Evolutionary conservation across 2,113 vertebrate species (phyloP), one percentile per base, ranked within the genome.

Genomic region (Ia io): DNA sequence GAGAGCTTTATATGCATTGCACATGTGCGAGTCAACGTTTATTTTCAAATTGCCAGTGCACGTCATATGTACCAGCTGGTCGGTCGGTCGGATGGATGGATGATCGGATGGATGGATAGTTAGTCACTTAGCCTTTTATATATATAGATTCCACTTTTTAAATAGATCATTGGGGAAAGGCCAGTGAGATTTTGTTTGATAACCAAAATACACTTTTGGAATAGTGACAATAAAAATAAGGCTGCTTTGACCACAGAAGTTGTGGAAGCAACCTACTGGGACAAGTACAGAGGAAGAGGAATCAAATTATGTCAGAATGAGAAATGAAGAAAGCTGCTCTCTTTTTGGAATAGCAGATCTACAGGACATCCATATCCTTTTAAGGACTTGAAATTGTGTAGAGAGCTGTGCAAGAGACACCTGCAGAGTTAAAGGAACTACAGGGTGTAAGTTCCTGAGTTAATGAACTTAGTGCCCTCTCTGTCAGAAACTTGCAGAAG

Each of bases 341-440:
- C 37, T 25, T 47, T 77, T 3, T 40, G 20, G 2, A 40, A 49
- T 0, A 86, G 30, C 17, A 44, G 49, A 61, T 67, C 67, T 12
- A 3, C 9, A 12, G 18, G 37, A 79, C 9, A 0, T 40, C 37
- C 0, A 0, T 6, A 13, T 37, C 18, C 49, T 70, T 10, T 4
- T 11, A 20, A 18, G 74, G 4, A 42, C 47, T 28, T 18, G 3
- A 0, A 18, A 47, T 5, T 9, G 13, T 13, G 7, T 30, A 3
- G 4, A 18, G 1, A 65, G 11, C 28, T 40, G 3, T 5, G 13
- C n/a, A 16, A 56, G 11, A 42, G 32, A n/a, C 23, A 9, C 22
- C 42, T 8, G 25, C 5, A 25, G 44, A 6, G 22, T 30, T 40
- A 37, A 44, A 30, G 42, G 37, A 67, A 42, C 9, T 9, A 40